Base-by-base conservation (phyloP, 1,140 invertebrate genomes). In the Coenobita brevimanus region DNA sequence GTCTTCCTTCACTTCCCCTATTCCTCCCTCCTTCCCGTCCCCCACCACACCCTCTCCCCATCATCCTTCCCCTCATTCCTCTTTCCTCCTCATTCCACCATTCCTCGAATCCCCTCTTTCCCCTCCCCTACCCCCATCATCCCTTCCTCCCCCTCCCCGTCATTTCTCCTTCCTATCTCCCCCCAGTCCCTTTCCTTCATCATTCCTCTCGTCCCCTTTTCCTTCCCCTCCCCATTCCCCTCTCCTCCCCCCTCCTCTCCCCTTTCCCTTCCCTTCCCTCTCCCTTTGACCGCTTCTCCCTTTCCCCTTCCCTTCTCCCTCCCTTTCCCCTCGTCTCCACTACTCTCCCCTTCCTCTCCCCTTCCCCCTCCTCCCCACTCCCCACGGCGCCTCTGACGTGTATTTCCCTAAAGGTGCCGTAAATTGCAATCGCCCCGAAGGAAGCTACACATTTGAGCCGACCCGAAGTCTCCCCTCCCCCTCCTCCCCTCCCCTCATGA, bases 341-440 rank as follows among this genome's bases (percentile, higher is more conserved):
- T 30, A 50, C 33, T 64, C 30, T 36, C 38, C 79, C 3, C 43
- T 24, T 10, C 6, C 57, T 81, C 60, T 15, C n/a, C 57, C 33
- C 41, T 21, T n/a, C 57, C 2, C 62, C 21, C 13, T 38, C 60
- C 41, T 38, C 30, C 80, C 50, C 43, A 30, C 62, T 71, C 80
- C 36, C 24, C 62, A n/a, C 24, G 21, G 8, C n/a, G 30, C 24
- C 15, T 8, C 36, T 54, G 43, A 33, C 81, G 46, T 4, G 67
- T 62, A n/a, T 71, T 36, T 54, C 21, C 50, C 62, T 54, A 62
- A 24, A 21, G 43, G 43, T 21, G n/a, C 71, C 64, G 71, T 83
- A 83, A 83, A 83, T 83, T 73, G 81, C 67, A 83, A 83, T 83
- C 81, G 43, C 81, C 4, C 67, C 62, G 38, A 46, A 33, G 67